A percentile compares a stretch with the other conserved stretches of the same genome.
phyloP scores from a whole-genome alignment of 2,888 invertebrate species.

The Disparrhopalites patrizii region DNA sequence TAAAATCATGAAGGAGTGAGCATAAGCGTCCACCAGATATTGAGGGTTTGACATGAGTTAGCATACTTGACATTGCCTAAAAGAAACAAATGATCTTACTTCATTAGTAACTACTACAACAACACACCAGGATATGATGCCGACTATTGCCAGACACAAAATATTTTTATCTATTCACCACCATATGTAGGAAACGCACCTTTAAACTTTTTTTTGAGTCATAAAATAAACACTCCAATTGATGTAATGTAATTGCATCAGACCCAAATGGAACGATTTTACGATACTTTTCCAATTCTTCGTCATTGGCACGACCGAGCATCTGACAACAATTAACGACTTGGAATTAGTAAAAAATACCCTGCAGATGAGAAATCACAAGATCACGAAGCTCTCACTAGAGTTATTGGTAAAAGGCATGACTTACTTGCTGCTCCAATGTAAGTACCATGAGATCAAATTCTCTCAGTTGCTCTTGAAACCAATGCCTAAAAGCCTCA shows the following conservation, averaged over 20 bases:
- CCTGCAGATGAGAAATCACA: too few relatives aligned
- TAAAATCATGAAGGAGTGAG: slow-evolving; percentile 20
- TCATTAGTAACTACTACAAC: background rate
- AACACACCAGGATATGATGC: too few relatives aligned
- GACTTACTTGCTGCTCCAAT: slow-evolving; percentile 15
- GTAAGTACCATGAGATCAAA: slow-evolving; percentile 22
- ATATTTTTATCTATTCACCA: too few relatives aligned
- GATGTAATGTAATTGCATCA: slow-evolving; percentile 14
- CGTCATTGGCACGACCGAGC: background rate
- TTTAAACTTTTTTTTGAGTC: slow-evolving; percentile 23
- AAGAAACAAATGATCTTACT: background rate
- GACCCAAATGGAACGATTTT: slow-evolving; percentile 12
- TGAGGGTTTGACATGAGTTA: slow-evolving; percentile 5
- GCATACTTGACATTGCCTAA: slow-evolving; percentile 20
- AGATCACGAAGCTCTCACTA: too few relatives aligned
- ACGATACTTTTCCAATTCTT: slow-evolving; percentile 12
- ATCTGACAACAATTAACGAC: background rate
- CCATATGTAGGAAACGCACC: background rate
- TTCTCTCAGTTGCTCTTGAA: slow-evolving; percentile 12
- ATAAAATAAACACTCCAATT: slow-evolving; percentile 22
- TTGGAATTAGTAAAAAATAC: too few relatives aligned
- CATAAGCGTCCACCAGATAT: slow-evolving; percentile 3
- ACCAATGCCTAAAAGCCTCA: slow-evolving; percentile 11
- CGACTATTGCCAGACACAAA: too few relatives aligned
- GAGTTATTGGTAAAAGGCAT: background rate